Evolutionary conservation across 2,797 vertebrate species (phyloP).

Genomic region (Xenopus petersii): DNA sequence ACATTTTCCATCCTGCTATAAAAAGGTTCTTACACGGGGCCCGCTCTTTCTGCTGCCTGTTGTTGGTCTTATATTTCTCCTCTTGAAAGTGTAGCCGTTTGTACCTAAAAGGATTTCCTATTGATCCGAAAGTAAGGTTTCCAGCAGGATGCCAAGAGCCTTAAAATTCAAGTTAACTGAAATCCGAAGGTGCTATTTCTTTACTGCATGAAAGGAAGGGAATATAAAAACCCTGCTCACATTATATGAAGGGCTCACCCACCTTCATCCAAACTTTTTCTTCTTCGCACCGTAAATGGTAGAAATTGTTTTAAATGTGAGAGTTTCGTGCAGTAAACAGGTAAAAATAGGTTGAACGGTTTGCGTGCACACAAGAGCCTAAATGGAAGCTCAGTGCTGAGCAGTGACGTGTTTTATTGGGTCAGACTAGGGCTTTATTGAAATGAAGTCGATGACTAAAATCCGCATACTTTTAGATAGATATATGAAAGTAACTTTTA

Average conservation of each 20-base stretch:
- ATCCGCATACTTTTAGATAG: too few relatives aligned
- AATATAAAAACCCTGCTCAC: not conserved
- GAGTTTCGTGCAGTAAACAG: too few relatives aligned
- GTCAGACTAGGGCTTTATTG: too few relatives aligned
- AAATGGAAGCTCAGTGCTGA: too few relatives aligned
- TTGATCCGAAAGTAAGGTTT: constrained; percentile 40
- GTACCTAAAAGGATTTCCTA: constrained; percentile 48
- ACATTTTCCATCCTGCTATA: not conserved
- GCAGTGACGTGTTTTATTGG: too few relatives aligned
- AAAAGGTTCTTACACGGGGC: constrained; percentile 29
- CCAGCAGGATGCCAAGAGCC: constrained; percentile 36
- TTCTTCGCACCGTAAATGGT: too few relatives aligned
- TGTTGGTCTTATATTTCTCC: constrained; percentile 35
- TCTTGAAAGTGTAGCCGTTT: constrained; percentile 34
- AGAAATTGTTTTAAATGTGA: too few relatives aligned
- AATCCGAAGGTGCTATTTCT: constrained; percentile 30
- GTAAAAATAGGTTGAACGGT: too few relatives aligned
- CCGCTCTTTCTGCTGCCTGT: constrained; percentile 33
- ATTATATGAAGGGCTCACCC: not conserved
- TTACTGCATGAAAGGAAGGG: not conserved
- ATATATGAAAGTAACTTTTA: too few relatives aligned
- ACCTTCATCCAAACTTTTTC: not conserved
- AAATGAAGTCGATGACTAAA: too few relatives aligned
- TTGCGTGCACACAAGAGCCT: too few relatives aligned
- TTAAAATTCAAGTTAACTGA: constrained; percentile 32